phyloP scores from a whole-genome alignment of 2,888 invertebrate genomes.

The Carcina quercana region DNA sequence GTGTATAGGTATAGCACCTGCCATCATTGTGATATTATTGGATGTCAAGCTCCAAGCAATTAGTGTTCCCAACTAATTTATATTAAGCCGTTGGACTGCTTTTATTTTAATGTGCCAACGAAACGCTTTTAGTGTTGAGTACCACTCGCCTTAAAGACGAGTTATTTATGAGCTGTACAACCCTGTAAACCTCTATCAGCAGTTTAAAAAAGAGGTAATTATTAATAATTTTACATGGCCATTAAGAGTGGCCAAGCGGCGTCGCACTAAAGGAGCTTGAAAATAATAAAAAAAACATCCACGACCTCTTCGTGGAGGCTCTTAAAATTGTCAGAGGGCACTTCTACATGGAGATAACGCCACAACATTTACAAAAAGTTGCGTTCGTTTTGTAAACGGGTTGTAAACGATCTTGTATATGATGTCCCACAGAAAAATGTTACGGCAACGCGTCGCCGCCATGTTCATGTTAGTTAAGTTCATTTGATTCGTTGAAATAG shows the following conservation, averaged over 20 bases:
- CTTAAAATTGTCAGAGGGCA: slow-evolving; percentile 56
- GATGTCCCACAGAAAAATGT: neutral
- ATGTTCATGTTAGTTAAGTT: too few relatives aligned
- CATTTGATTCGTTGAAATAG: neutral
- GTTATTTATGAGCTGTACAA: slow-evolving; percentile 13
- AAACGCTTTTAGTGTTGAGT: neutral
- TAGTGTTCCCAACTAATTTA: too few relatives aligned
- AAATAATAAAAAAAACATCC: slow-evolving; percentile 32
- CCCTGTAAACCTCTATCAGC: slow-evolving; percentile 12
- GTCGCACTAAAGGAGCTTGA: slow-evolving; percentile 24
- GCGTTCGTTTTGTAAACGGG: slow-evolving; percentile 57
- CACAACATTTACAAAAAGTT: slow-evolving; percentile 49
- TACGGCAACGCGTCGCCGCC: too few relatives aligned
- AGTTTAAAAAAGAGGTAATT: slow-evolving; percentile 29
- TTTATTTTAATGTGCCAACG: neutral
- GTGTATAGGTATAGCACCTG: too few relatives aligned
- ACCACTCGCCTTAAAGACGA: neutral
- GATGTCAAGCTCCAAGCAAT: too few relatives aligned
- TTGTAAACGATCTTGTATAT: slow-evolving; percentile 52
- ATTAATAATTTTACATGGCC: slow-evolving; percentile 51
- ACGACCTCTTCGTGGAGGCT: slow-evolving; percentile 33
- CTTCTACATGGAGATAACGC: slow-evolving; percentile 58
- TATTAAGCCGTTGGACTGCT: too few relatives aligned
- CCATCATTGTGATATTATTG: too few relatives aligned
- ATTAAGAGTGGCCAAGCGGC: slow-evolving; percentile 35